These are phyloP conservation scores for Speoplatyrhinus poulsoni DNA, from an alignment of 2,113 vertebrate species.

Conservation along the genomic window DNA sequence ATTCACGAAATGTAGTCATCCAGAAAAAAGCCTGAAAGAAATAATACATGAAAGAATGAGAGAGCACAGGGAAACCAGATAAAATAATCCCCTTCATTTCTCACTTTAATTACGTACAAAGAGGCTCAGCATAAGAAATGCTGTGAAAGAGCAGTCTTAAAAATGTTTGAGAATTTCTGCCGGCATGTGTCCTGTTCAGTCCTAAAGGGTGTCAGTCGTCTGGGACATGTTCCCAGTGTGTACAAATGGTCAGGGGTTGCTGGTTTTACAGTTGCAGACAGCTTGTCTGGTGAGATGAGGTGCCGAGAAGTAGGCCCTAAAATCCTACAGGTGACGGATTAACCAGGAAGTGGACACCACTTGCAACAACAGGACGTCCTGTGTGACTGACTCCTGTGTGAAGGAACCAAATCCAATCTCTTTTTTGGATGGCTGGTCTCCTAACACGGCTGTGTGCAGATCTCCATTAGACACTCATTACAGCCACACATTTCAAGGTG, in stretches of 20 bases:
- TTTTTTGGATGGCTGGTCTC: constrained; percentile 37
- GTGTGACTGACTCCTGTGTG: constrained; percentile 61
- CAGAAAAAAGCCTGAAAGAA: constrained; percentile 38
- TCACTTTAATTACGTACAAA: constrained; percentile 51
- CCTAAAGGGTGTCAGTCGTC: constrained; percentile 5
- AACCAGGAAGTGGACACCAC: constrained; percentile 64
- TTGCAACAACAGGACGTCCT: constrained; percentile 69
- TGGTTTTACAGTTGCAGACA: constrained; percentile 54
- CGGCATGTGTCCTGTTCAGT: constrained; percentile 7
- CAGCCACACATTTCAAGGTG: constrained; percentile 46
- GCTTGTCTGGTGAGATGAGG: constrained; percentile 44
- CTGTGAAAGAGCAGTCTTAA: constrained; percentile 13
- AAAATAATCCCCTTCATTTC: constrained; percentile 50
- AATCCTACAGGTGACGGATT: constrained; percentile 58
- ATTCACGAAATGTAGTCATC: constrained; percentile 61
- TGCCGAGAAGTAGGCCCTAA: constrained; percentile 39
- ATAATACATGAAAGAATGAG: constrained; percentile 38
- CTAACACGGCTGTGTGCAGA: constrained; percentile 19
- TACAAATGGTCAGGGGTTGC: constrained; percentile 60
- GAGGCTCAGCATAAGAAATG: not conserved
- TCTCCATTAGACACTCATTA: constrained; percentile 46
- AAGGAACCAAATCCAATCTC: constrained; percentile 47
- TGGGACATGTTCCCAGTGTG: constrained; percentile 29
- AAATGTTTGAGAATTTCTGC: constrained; percentile 5
- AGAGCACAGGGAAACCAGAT: constrained; percentile 42